Base-by-base conservation (phyloP, 2,888 invertebrate genomes). In the Sphaeridia pumilis region DNA sequence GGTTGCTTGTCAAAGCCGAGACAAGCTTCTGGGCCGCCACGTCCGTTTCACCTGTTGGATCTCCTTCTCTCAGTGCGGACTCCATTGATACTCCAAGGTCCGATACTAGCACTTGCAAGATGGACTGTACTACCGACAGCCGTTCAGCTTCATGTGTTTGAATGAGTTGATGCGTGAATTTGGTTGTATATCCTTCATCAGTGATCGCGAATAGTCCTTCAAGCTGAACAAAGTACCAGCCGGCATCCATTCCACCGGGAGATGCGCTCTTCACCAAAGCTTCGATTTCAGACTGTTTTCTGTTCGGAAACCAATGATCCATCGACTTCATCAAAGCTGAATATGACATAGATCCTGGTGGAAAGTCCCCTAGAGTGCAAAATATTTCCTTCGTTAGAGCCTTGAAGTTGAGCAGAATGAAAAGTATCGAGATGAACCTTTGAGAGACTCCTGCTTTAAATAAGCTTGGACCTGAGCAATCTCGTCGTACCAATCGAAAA, bases 31-130 rank as follows among this genome's bases (percentile, higher is more conserved):
- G 31, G 35, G 49, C 46, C 3, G 52, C 25, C n/a, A 56, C 56
- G 43, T 56, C 52, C 4, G 56, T 56, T n/a, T 52, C 52, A 12
- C 56, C 52, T 1, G 56, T 48, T 1, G 56, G 56, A 31, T 56
- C 56, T 34, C 49, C 46, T 27, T 56, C 56, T 22, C 56, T 20
- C 22, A 52, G 52, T 2, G 52, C 52, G 5, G 56, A 48, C 12
- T 49, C 42, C 3, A 52, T 17, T 1, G 56, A 56, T 2, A 56
- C 56, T n/a, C 56, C 56, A 4, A 56, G 31, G 5, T 56, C 52
- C 3, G 49, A 35, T 1, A 56, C 28, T 12, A 56, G 35, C n/a
- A 52, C 49, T 27, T 26, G 25, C 14, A 56, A 26, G 21, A 56
- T 42, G 25, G 49, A 48, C 14, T 46, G 41, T 10, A 52, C 34